Percentiles rank a stretch among this genome's conserved stretches.
phyloP scores from a whole-genome alignment of 1,140 invertebrate species.

The Apis dorsata region DNA sequence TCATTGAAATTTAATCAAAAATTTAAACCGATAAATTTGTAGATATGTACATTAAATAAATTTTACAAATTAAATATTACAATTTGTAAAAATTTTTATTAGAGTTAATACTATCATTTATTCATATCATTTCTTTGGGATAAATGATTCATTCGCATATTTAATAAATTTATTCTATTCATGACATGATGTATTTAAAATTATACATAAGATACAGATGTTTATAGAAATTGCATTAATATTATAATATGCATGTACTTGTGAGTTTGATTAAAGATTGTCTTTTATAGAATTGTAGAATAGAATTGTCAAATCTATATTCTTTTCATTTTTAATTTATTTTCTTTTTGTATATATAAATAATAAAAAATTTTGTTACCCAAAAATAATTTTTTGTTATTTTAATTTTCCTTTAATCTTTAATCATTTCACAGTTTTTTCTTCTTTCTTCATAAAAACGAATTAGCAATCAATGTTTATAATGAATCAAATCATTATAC shows the following conservation, averaged over 20 bases:
- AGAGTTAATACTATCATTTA: background rate
- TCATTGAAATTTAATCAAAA: background rate
- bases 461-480: background rate
- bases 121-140: background rate
- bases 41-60: background rate
- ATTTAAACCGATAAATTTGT: background rate
- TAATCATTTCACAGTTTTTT: background rate
- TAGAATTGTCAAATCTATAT: background rate
- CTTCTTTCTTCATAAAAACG: background rate
- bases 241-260: background rate
- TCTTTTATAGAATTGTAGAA: conserved; percentile 42
- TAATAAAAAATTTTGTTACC: conserved; percentile 25
- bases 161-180: background rate
- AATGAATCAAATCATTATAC: conserved; percentile 6
- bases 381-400: conserved; percentile 16
- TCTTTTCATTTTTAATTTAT: background rate
- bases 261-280: conserved; percentile 14
- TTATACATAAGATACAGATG: conserved; percentile 22
- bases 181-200: conserved; percentile 1
- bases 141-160: background rate
- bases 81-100: background rate
- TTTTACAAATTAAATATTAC: background rate
- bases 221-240: conserved; percentile 17
- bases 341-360: too few relatives aligned
- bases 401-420: background rate